Conservation (phyloP, 2,113 vertebrate species). For the Centropus bengalensis region DNA sequence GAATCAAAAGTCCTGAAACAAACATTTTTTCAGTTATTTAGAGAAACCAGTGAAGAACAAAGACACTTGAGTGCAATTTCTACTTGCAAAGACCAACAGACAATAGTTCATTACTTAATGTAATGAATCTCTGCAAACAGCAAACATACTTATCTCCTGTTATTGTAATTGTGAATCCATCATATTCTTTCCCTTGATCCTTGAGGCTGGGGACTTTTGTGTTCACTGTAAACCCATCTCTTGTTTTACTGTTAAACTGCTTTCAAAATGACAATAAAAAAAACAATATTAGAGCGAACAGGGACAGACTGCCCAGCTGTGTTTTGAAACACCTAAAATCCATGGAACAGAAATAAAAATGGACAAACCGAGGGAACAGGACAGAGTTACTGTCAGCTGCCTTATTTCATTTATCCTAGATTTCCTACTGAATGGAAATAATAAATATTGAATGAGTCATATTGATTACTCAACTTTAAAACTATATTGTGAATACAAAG, state of each 20-base stretch:
- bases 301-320: not conserved
- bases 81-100: not conserved
- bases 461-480: not conserved
- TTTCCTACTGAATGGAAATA: not conserved
- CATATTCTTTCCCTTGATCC: constrained; percentile 91
- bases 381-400: not conserved
- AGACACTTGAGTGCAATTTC: not conserved
- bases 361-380: not conserved
- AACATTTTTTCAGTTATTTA: not conserved
- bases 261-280: constrained; percentile 75
- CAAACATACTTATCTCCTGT: constrained; percentile 92
- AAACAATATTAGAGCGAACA: not conserved
- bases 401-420: not conserved
- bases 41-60: not conserved
- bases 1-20: not conserved
- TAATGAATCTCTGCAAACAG: not conserved
- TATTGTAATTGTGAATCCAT: constrained; percentile 97
- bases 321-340: not conserved
- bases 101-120: not conserved
- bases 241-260: constrained; percentile 99
- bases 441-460: not conserved
- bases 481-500: not conserved
- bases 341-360: not conserved
- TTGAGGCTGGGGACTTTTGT: constrained; percentile 96
- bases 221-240: constrained; percentile 97